phyloP scores from a whole-genome alignment of 2,888 invertebrate species.

The Charanyca ferruginea region DNA sequence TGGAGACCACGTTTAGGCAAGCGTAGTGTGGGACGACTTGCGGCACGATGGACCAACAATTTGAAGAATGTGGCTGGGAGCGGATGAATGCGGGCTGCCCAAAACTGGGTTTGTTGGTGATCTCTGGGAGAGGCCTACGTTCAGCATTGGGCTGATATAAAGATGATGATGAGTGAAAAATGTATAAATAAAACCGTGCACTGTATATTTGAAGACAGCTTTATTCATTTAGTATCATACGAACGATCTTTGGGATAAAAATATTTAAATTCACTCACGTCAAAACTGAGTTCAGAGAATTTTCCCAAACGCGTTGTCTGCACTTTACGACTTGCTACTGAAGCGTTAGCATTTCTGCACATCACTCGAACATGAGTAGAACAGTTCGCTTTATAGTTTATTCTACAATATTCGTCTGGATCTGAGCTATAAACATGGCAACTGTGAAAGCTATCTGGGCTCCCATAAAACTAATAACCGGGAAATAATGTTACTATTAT shows the following conservation, averaged over 20 bases:
- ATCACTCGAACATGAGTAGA: slow-evolving; percentile 10
- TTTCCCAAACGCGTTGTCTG: background rate
- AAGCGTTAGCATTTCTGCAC: slow-evolving; percentile 22
- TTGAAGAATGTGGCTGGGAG: too few relatives aligned
- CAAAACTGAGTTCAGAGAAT: slow-evolving; percentile 8
- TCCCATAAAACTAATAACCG: slow-evolving; percentile 16
- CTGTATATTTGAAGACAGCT: too few relatives aligned
- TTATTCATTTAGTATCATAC: too few relatives aligned
- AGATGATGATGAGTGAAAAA: too few relatives aligned
- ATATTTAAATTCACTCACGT: background rate
- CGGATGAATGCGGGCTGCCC: too few relatives aligned
- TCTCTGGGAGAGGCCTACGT: too few relatives aligned
- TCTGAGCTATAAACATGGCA: slow-evolving; percentile 35
- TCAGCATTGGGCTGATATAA: too few relatives aligned
- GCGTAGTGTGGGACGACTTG: too few relatives aligned
- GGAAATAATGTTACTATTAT: slow-evolving; percentile 7
- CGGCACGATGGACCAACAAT: too few relatives aligned
- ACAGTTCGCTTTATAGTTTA: slow-evolving; percentile 28
- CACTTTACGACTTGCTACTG: slow-evolving; percentile 19
- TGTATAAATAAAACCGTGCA: too few relatives aligned
- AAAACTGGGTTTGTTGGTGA: too few relatives aligned
- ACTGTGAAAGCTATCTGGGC: background rate
- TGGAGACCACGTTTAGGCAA: too few relatives aligned
- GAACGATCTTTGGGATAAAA: background rate
- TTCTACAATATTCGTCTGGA: slow-evolving; percentile 20